Evolutionary conservation across 2,797 vertebrate species (phyloP), one percentile per base, ranked within the genome.

Genomic region (Poecilia velifera): DNA sequence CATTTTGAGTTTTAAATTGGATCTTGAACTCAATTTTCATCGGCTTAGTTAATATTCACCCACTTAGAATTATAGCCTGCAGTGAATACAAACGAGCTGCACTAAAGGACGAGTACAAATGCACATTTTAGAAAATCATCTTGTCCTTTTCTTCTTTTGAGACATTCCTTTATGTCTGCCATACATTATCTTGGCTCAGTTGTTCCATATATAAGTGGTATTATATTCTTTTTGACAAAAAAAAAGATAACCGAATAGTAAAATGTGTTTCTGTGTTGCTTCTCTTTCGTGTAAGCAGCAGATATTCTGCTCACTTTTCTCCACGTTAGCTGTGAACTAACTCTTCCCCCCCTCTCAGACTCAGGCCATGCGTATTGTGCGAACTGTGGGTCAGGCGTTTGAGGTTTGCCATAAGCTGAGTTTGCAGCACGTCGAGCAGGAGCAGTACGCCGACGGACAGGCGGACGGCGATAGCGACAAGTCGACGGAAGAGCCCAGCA

Each of bases 361-460:
- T 64, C 97, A 97, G 92, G 96, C 96, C 36, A 96, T 97, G 96
- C 96, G 95, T 0, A 97, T 97, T 49, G 96, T 97, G 82, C 95
- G 96, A 72, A 97, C 97, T 0, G 93, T 96, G 22, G 97, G 97
- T 34, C 97, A 97, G 90, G 97, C 97, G 20, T 98, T 98, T 25
- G 96, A 97, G 90, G 96, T 97, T 75, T 97, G 96, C 86, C 97
- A 97, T 87, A 97, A 98, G 89, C 93, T 97, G 88, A 97, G 96
- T 83, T 94, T 97, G 91, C 96, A 97, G 92, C 94, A 96, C 0
- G 94, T 95, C 0, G 95, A 97, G 90, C 95, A 97, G 87, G 94
- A 93, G 90, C 95, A 97, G 87, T 94, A 93, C 74, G 96, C 94
- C 0, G 96, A 96, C 0, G 95, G 95, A 0, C 95, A 96, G 91